Percentiles rank a stretch among this genome's conserved stretches.
Evolutionary conservation across 2,113 vertebrate species (phyloP).

Genomic region (Phrynocephalus versicolor): DNA sequence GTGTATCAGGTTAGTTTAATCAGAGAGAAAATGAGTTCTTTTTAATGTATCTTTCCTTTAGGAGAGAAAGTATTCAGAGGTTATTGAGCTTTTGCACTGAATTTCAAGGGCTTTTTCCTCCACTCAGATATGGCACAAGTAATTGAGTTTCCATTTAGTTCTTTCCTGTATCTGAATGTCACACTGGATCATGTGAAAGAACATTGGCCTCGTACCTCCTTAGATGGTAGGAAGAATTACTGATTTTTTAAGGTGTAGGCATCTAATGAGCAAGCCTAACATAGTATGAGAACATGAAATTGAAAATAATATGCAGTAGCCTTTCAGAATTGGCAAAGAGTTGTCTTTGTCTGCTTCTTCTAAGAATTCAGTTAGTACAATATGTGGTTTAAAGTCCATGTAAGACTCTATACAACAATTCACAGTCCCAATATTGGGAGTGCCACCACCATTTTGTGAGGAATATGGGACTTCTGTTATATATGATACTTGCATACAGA

Average conservation of each 20-base stretch:
- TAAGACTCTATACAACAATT: neutral
- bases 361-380: neutral
- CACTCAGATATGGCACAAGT: neutral
- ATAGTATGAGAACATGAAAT: neutral
- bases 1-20: conserved; percentile 1
- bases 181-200: neutral
- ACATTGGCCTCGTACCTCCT: neutral
- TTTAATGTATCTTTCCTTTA: neutral
- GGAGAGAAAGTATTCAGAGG: neutral
- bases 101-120: conserved; percentile 3
- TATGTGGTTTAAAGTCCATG: neutral
- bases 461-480: neutral
- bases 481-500: neutral
- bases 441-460: neutral
- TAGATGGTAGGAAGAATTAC: neutral
- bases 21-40: conserved; percentile 20
- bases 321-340: neutral
- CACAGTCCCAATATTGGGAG: neutral
- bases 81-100: neutral
- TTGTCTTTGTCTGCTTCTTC: neutral
- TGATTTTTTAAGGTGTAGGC: neutral
- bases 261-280: conserved; percentile 6
- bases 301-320: neutral
- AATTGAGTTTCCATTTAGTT: conserved; percentile 29
- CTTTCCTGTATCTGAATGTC: neutral